Conservation (phyloP, 2,797 vertebrate species). For the Crypturellus tataupa region DNA sequence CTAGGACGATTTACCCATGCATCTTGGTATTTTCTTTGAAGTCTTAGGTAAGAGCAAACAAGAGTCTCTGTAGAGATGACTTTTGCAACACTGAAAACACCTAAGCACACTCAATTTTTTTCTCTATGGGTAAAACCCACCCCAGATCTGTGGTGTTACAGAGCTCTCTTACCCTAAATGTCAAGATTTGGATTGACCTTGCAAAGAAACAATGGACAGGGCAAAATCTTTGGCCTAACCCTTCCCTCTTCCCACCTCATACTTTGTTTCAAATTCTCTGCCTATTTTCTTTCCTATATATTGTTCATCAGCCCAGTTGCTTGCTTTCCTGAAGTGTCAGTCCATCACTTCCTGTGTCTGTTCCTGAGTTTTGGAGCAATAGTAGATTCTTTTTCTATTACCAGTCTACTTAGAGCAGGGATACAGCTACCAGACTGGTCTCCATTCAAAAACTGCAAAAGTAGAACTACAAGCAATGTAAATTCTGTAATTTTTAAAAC, state of each 20-base stretch:
- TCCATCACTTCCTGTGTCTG: slow-evolving; percentile 8
- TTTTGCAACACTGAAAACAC: slow-evolving; percentile 70
- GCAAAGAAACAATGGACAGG: not conserved
- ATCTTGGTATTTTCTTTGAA: slow-evolving; percentile 62
- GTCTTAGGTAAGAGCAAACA: slow-evolving; percentile 45
- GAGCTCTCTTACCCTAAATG: slow-evolving; percentile 2
- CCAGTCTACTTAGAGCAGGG: not conserved
- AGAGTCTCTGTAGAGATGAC: slow-evolving; percentile 43
- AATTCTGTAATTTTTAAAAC: slow-evolving; percentile 2
- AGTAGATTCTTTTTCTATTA: not conserved
- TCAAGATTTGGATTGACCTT: not conserved
- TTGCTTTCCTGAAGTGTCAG: slow-evolving; percentile 4
- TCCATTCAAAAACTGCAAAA: not conserved
- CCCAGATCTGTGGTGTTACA: slow-evolving; percentile 30
- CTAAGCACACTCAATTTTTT: slow-evolving; percentile 51
- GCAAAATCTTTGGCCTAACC: not conserved
- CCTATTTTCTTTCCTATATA: not conserved
- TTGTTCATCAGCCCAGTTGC: slow-evolving; percentile 1
- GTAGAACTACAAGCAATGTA: not conserved
- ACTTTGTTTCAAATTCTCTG: not conserved
- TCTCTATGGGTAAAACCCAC: not conserved
- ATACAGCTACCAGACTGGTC: not conserved
- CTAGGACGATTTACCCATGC: slow-evolving; percentile 28
- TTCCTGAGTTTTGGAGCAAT: not conserved
- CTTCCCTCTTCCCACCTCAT: not conserved